Evolutionary conservation across 1,140 invertebrate genomes (phyloP).

Genomic region (Eulimnadia texana): DNA sequence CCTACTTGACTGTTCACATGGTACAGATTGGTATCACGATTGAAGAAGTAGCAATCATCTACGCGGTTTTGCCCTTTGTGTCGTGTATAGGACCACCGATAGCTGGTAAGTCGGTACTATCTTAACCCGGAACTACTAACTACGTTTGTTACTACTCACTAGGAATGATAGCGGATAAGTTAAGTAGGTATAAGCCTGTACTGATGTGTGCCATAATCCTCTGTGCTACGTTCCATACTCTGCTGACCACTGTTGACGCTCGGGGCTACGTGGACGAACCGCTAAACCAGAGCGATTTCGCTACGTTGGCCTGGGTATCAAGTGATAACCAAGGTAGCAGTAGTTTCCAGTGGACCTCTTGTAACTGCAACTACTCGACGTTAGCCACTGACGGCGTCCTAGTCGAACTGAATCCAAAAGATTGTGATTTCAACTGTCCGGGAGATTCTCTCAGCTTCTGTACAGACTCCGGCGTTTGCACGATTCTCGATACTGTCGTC

Average conservation of each 20-base stretch:
- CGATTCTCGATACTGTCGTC: background rate
- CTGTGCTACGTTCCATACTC: conserved; percentile 55
- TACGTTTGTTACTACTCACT: conserved; percentile 18
- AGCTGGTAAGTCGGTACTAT: conserved; percentile 39
- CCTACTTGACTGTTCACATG: conserved; percentile 75
- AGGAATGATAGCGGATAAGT: conserved; percentile 65
- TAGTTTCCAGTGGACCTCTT: background rate
- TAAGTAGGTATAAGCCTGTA: conserved; percentile 63
- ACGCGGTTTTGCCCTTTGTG: conserved; percentile 62
- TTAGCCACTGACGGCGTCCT: background rate
- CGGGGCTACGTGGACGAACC: background rate
- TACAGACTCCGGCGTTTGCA: background rate
- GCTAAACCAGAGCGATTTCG: background rate
- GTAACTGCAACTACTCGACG: background rate
- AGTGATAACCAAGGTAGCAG: background rate
- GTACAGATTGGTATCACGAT: conserved; percentile 67
- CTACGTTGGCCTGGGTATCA: background rate
- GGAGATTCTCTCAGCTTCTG: background rate
- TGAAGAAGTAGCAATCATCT: conserved; percentile 68
- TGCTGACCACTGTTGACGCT: conserved; percentile 32
- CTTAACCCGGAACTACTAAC: background rate
- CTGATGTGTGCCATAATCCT: conserved; percentile 53
- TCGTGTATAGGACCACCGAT: conserved; percentile 62
- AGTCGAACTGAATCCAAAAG: background rate
- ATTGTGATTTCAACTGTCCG: background rate